These are phyloP conservation scores for Dinocampus coccinellae DNA, from an alignment of 2,888 invertebrate species.

Conservation along the genomic window DNA sequence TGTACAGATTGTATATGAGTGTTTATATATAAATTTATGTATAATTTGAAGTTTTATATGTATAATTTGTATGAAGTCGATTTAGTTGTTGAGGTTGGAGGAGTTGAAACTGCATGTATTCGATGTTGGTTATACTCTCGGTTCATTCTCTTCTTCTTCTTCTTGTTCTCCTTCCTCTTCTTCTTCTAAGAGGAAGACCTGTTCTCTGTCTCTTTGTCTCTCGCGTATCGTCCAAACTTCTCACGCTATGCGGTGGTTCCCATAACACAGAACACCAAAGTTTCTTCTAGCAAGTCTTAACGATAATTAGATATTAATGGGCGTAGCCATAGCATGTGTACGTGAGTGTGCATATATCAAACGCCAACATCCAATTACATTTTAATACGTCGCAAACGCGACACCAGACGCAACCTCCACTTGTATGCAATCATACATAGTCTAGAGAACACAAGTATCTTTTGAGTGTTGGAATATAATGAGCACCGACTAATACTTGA, in stretches of 20 bases:
- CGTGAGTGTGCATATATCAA: slow-evolving; percentile 1
- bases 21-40: too few species aligned
- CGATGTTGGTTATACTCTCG: not conserved
- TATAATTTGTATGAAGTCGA: not conserved
- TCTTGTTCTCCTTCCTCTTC: too few species aligned
- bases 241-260: slow-evolving; percentile 53
- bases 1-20: too few species aligned
- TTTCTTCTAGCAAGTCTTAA: slow-evolving; percentile 43
- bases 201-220: too few species aligned
- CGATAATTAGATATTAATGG: slow-evolving; percentile 58
- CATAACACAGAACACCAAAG: slow-evolving; percentile 33
- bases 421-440: not conserved
- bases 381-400: slow-evolving; percentile 13
- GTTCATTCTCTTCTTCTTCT: not conserved
- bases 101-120: slow-evolving; percentile 20
- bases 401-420: not conserved
- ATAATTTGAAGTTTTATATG: too few species aligned
- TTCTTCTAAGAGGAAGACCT: too few species aligned
- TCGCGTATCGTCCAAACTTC: slow-evolving; percentile 55
- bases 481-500: not conserved
- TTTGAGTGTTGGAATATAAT: slow-evolving; percentile 15
- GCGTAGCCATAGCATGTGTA: slow-evolving; percentile 10
- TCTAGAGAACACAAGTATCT: not conserved
- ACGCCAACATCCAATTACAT: slow-evolving; percentile 19
- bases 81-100: not conserved